A percentile compares a stretch with the other conserved stretches of the same genome.
Evolutionary conservation across 2,113 vertebrate genomes (phyloP).

Genomic region (Lota lota): DNA sequence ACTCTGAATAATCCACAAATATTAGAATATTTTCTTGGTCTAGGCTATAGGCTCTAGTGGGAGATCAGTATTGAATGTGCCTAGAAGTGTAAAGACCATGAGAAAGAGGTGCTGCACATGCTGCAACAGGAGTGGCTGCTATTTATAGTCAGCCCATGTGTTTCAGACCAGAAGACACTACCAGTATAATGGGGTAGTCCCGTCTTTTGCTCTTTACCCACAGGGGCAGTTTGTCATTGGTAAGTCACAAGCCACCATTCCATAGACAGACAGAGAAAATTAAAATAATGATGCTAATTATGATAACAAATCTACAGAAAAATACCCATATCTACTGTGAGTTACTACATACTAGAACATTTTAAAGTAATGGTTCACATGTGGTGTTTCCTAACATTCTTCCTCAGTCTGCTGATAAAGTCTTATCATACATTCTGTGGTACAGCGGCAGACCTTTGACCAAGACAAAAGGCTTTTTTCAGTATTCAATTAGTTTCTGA

Average conservation of each 20-base stretch:
- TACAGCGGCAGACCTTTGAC: slow-evolving; percentile 63
- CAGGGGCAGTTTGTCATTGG: slow-evolving; percentile 24
- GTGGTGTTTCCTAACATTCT: slow-evolving; percentile 50
- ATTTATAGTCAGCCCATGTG: slow-evolving; percentile 64
- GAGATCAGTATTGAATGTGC: too few relatives aligned
- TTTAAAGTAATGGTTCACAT: slow-evolving; percentile 16
- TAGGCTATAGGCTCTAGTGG: too few relatives aligned
- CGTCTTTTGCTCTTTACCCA: slow-evolving; percentile 1
- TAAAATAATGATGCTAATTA: background rate
- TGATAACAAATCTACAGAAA: too few relatives aligned
- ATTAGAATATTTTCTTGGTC: too few relatives aligned
- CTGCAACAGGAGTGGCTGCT: slow-evolving; percentile 33
- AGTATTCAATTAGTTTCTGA: slow-evolving; percentile 11
- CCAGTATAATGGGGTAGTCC: slow-evolving; percentile 5
- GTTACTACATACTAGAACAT: background rate
- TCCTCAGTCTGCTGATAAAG: slow-evolving; percentile 48
- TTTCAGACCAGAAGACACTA: slow-evolving; percentile 18
- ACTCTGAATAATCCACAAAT: too few relatives aligned
- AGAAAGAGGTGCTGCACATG: too few relatives aligned
- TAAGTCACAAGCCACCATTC: slow-evolving; percentile 28
- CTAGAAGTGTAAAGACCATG: too few relatives aligned
- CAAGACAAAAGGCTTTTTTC: slow-evolving; percentile 24
- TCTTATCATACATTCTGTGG: slow-evolving; percentile 42
- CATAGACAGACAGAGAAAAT: background rate
- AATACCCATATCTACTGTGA: background rate